Conservation (phyloP, 2,888 invertebrate species). For the Catocala fraxini region DNA sequence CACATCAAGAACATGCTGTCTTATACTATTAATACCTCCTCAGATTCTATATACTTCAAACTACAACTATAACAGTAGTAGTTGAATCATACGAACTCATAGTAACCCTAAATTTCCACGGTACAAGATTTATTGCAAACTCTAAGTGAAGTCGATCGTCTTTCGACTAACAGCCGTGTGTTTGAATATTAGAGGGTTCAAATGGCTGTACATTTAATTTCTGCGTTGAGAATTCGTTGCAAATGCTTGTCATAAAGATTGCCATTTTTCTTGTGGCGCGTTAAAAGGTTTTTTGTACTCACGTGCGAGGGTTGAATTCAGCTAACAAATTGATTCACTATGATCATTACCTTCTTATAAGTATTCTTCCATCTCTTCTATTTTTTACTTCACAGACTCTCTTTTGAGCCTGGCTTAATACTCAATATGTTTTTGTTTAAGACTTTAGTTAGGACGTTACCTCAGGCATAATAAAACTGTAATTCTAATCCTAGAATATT, state of each 20-base stretch:
- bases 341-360: background rate
- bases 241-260: constrained; percentile 46
- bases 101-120: constrained; percentile 38
- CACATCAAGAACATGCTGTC: no score
- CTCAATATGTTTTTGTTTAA: no score
- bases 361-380: no score
- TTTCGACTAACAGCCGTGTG: constrained; percentile 45
- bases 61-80: background rate
- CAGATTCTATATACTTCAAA: no score
- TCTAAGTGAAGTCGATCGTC: constrained; percentile 77
- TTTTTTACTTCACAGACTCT: no score
- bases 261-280: constrained; percentile 47
- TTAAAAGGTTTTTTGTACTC: constrained; percentile 45
- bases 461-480: no score
- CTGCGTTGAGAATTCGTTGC: constrained; percentile 47
- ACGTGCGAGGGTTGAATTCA: constrained; percentile 26
- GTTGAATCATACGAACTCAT: background rate
- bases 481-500: no score
- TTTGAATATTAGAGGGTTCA: constrained; percentile 52
- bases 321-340: constrained; percentile 28
- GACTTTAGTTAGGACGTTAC: no score
- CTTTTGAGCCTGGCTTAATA: no score
- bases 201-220: constrained; percentile 58
- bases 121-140: constrained; percentile 68
- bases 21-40: no score